Conservation (phyloP, 2,797 vertebrate species). For the Dryobates pubescens region DNA sequence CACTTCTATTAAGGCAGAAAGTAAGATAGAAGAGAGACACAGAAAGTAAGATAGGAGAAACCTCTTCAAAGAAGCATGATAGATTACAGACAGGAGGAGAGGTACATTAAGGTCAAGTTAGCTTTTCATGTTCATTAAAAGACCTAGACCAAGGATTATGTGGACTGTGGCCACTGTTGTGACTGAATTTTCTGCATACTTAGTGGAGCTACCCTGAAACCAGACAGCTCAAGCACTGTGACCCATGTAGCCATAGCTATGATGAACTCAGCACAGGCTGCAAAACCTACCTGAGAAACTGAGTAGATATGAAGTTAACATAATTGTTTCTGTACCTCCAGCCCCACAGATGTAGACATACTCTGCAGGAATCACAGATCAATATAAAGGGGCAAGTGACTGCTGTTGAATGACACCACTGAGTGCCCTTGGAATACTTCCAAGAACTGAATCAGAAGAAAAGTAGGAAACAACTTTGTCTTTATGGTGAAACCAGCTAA, state of each 20-base stretch:
- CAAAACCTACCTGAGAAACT: not conserved
- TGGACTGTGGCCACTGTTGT: not conserved
- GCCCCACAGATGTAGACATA: not conserved
- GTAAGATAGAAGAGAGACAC: not conserved
- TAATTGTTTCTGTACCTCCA: not conserved
- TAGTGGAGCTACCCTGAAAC: not conserved
- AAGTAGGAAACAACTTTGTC: not conserved
- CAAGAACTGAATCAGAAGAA: not conserved
- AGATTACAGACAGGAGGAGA: not conserved
- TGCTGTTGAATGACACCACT: not conserved
- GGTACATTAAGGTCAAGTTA: not conserved
- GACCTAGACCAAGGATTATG: not conserved
- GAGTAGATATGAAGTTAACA: not conserved
- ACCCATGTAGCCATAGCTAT: not conserved
- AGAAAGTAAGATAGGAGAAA: not conserved
- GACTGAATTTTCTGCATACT: not conserved
- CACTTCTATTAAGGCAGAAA: not conserved
- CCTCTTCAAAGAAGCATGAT: not conserved
- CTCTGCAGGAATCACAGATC: not conserved
- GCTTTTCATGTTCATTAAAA: not conserved
- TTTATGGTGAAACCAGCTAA: not conserved
- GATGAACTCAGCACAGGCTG: not conserved
- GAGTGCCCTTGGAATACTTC: not conserved
- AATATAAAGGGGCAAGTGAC: not conserved
- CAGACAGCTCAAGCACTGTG: not conserved